phyloP scores from a whole-genome alignment of 2,888 invertebrate genomes.

The Gari tellinella region DNA sequence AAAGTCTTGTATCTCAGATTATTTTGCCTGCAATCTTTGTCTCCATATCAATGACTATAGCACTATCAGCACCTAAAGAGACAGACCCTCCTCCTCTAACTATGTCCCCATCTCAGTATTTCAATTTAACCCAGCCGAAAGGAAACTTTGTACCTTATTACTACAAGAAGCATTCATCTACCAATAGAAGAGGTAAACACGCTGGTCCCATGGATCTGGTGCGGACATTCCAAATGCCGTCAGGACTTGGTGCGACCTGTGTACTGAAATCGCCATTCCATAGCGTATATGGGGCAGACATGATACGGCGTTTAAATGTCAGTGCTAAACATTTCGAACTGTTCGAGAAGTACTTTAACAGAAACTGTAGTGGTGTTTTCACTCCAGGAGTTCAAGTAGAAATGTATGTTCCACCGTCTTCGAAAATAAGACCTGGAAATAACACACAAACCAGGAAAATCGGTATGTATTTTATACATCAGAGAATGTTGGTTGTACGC shows the following conservation, averaged over 20 bases:
- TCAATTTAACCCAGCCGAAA: slow-evolving; percentile 83
- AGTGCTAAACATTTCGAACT: slow-evolving; percentile 2
- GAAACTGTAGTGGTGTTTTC: slow-evolving; percentile 12
- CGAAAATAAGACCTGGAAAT: no score
- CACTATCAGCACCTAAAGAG: slow-evolving; percentile 80
- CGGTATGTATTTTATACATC: no score
- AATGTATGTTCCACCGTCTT: slow-evolving; percentile 11
- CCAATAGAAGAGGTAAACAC: slow-evolving; percentile 17
- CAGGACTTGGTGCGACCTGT: slow-evolving; percentile 85
- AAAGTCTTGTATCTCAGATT: slow-evolving; percentile 84
- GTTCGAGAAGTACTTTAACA: slow-evolving; percentile 13
- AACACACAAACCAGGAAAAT: no score
- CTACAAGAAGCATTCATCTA: slow-evolving; percentile 66
- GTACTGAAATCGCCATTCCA: slow-evolving; percentile 78
- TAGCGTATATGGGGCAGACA: slow-evolving; percentile 29
- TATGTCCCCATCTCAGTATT: slow-evolving; percentile 84
- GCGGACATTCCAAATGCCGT: slow-evolving; percentile 81
- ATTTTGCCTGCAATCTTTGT: slow-evolving; percentile 83
- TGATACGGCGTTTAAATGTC: background rate
- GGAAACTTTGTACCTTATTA: slow-evolving; percentile 83
- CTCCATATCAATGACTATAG: slow-evolving; percentile 83
- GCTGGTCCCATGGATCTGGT: slow-evolving; percentile 71
- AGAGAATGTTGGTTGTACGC: no score
- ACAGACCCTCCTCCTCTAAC: slow-evolving; percentile 78
- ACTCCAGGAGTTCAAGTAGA: slow-evolving; percentile 10